These are phyloP conservation scores for Sparus aurata DNA, from an alignment of 2,797 vertebrate species.

Conservation along the genomic window DNA sequence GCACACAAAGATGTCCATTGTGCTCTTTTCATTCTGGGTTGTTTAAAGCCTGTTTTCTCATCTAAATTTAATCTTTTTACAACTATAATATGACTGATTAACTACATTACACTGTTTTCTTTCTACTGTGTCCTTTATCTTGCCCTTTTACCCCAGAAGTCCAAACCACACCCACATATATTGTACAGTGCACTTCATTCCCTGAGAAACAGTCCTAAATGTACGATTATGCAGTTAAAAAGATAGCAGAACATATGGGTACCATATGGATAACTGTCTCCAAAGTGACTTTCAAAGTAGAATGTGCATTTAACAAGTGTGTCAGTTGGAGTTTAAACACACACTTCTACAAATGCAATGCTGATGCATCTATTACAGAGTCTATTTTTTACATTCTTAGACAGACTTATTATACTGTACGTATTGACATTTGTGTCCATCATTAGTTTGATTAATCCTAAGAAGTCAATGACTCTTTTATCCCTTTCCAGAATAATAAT, in stretches of 20 bases:
- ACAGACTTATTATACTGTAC: too few relatives aligned
- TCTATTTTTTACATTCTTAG: neutral
- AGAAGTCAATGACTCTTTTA: slow-evolving; percentile 8
- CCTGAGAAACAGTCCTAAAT: slow-evolving; percentile 9
- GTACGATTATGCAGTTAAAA: slow-evolving; percentile 37
- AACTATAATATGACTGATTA: neutral
- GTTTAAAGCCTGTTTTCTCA: neutral
- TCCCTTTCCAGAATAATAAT: neutral
- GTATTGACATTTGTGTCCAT: neutral
- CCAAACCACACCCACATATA: neutral
- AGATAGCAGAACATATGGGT: slow-evolving; percentile 13
- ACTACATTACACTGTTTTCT: neutral
- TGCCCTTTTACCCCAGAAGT: neutral
- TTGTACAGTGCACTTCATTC: neutral
- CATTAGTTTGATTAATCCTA: slow-evolving; percentile 22
- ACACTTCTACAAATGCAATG: neutral
- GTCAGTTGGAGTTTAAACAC: slow-evolving; percentile 4
- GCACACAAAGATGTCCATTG: slow-evolving; percentile 37
- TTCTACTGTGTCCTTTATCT: neutral
- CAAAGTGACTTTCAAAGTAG: neutral
- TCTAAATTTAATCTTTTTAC: slow-evolving; percentile 17
- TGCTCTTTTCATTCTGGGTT: slow-evolving; percentile 17
- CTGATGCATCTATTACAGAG: neutral
- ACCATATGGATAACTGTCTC: slow-evolving; percentile 27
- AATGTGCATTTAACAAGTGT: slow-evolving; percentile 1